Base-by-base conservation (phyloP, 53 echinoderm and acorn worm genomes). In the Hippasteria phrygiana region DNA sequence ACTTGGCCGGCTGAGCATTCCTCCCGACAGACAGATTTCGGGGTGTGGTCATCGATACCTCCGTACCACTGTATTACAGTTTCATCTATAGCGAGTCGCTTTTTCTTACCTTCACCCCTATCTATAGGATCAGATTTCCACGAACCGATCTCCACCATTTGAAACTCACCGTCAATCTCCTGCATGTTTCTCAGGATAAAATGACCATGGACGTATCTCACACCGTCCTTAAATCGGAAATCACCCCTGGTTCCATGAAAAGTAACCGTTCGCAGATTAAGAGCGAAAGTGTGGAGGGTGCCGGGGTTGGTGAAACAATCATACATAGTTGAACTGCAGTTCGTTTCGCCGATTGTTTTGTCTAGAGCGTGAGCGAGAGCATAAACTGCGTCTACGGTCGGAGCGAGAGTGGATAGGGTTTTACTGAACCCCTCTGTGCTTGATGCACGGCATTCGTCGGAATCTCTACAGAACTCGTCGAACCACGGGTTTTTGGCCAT, bases 401-500 rank as follows among this genome's bases (percentile, higher is more conserved):
- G 43, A 13, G 82, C 64, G 5, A 81, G 46, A 42, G 88, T 88
- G 6, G 80, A 53, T 32, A 79, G 45, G 11, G 56, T 62, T 46
- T 63, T 81, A 50, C 91, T 91, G 74, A 91, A 91, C 1, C 91
- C 88, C 17, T 73, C 59, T 26, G 42, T 36, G 54, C 71, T 88
- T 6, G 73, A 56, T 20, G 71, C 31, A 4, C 36, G 55, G 35
- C 82, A 81, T 62, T 1, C 45, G 29, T 63, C 66, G 12, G 62
- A 11, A 31, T 43, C 82, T 2, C 43, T 65, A 65, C 82, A 81
- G 50, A 75, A 90, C 37, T 85, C 87, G 31, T 53, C 41, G 55
- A 77, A 90, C 93, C 93, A 93, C 1, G 93, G 93, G 56, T 93
- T 93, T 0, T 72, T 45, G 12, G 33, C 38, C 20, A 8, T 45